Evolutionary conservation across 2,797 vertebrate genomes (phyloP).

Genomic region (Stomatorhinus walkeri): DNA sequence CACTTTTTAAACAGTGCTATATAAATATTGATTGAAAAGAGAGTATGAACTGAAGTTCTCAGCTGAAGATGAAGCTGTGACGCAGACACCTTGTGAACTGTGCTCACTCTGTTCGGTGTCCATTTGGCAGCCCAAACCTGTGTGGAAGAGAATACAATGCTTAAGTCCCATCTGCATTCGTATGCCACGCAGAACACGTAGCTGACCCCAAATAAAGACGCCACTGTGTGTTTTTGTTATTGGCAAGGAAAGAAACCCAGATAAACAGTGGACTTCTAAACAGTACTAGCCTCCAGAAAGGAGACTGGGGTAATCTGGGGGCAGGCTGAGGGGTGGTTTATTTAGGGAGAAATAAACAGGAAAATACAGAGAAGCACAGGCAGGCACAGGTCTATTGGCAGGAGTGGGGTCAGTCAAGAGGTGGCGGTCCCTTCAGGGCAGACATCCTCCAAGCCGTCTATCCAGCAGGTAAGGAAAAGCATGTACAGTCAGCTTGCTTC

Average conservation of each 20-base stretch:
- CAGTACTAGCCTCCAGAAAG: neutral
- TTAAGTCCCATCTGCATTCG: neutral
- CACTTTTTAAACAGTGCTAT: neutral
- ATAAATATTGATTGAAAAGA: neutral
- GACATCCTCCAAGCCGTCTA: neutral
- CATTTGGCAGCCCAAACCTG: neutral
- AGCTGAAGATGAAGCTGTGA: neutral
- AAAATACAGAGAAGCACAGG: neutral
- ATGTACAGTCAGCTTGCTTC: neutral
- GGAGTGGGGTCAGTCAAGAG: neutral
- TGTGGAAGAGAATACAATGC: neutral
- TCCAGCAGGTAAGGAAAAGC: neutral
- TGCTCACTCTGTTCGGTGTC: neutral
- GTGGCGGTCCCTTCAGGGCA: neutral
- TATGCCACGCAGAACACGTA: neutral
- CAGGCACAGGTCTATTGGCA: neutral
- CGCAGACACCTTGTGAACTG: neutral
- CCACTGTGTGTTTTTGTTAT: neutral
- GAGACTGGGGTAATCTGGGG: neutral
- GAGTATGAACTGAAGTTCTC: neutral
- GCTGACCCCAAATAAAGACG: neutral
- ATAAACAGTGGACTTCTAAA: neutral
- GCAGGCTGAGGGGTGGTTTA: neutral
- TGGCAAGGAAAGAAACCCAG: neutral
- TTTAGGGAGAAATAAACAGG: neutral